Conservation (phyloP, 2,797 vertebrate species). For the Sternarchorhynchus goeldii region DNA sequence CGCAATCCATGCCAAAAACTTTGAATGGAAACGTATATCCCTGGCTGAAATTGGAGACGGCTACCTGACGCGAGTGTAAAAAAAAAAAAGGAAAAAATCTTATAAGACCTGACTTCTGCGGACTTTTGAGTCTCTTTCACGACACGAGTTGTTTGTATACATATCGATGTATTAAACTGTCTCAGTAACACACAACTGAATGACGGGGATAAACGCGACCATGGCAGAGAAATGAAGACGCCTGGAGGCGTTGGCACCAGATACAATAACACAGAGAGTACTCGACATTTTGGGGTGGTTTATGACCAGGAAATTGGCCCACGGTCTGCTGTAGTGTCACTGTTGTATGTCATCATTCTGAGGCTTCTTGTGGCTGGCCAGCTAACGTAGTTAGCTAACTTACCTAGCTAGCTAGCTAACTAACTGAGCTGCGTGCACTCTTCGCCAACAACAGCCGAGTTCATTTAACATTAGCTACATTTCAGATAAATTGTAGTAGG, state of each 20-base stretch:
- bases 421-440: constrained; percentile 68
- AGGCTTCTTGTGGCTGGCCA: constrained; percentile 63
- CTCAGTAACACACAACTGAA: constrained; percentile 72
- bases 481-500: constrained; percentile 65
- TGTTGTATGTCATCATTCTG: constrained; percentile 69
- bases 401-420: constrained; percentile 71
- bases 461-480: constrained; percentile 74
- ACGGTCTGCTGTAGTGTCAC: constrained; percentile 68
- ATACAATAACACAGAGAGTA: constrained; percentile 71
- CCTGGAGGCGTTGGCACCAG: constrained; percentile 76
- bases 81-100: background rate
- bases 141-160: constrained; percentile 59
- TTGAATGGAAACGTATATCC: constrained; percentile 24
- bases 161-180: constrained; percentile 66
- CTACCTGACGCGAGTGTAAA: constrained; percentile 35
- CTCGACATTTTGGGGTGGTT: constrained; percentile 75
- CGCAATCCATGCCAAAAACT: constrained; percentile 65
- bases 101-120: constrained; percentile 66
- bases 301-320: constrained; percentile 72
- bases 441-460: constrained; percentile 75
- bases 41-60: constrained; percentile 30
- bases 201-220: constrained; percentile 73
- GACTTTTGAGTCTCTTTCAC: constrained; percentile 77
- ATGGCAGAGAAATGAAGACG: constrained; percentile 77
- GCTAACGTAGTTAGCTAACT: constrained; percentile 70